Percentiles rank a stretch among this genome's conserved stretches.
phyloP scores from a whole-genome alignment of 2,113 vertebrate species.

The Phainopepla nitens region DNA sequence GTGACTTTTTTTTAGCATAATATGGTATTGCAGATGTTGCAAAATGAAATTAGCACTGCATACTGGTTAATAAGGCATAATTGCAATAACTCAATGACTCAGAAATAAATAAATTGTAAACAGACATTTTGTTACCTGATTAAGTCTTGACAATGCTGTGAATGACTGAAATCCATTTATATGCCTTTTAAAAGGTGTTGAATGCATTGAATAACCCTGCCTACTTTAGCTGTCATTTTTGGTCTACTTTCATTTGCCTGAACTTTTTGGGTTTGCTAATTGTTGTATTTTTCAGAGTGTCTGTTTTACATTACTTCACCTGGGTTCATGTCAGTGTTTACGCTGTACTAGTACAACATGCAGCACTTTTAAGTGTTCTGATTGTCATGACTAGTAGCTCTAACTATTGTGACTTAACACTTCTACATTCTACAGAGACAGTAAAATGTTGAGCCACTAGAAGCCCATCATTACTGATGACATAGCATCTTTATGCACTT shows the following conservation, averaged over 20 bases:
- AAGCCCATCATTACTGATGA: neutral
- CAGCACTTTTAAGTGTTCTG: neutral
- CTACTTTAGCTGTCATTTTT: neutral
- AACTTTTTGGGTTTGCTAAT: neutral
- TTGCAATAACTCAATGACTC: neutral
- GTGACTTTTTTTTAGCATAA: neutral
- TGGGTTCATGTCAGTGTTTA: neutral
- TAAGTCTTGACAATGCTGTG: neutral
- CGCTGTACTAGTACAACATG: neutral
- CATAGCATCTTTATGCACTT: neutral
- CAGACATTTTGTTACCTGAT: neutral
- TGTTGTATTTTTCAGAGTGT: neutral
- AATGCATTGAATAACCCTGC: neutral
- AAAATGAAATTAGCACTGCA: neutral
- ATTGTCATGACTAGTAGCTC: neutral
- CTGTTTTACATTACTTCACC: neutral
- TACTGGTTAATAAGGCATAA: neutral
- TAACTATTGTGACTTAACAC: neutral
- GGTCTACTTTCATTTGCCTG: neutral
- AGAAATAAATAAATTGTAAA: neutral
- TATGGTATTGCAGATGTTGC: neutral
- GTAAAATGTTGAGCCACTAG: neutral
- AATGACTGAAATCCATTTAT: neutral
- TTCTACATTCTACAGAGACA: neutral
- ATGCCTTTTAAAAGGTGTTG: neutral